Evolutionary conservation across 2,888 invertebrate genomes (phyloP), one percentile per base, ranked within the genome.

Genomic region (Cataglyphis albicans): DNA sequence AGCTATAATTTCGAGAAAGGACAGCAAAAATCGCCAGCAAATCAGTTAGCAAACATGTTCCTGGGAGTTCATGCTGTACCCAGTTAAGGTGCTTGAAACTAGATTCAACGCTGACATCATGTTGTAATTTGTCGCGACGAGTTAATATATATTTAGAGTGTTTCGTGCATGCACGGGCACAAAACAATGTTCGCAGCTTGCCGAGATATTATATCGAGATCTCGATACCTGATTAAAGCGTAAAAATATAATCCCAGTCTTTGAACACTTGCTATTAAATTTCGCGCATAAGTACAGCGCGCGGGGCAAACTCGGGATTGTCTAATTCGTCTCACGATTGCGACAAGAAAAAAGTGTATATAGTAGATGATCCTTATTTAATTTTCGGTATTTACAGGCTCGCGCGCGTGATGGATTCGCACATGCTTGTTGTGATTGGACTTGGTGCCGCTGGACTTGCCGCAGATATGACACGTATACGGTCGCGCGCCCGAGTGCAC

Each of bases 381-480:
- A 94, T 97, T 97, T 93, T 98, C 98, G 10, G 98, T 97, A 89
- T 97, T 98, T 87, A 98, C 97, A 55, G 98, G 97, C 94, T 98
- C 98, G 75, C 98, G 95, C 74, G 98, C 98, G 95, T 98, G 98
- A 94, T 98, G 98, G 91, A 98, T 98, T 95, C 97, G 97, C 83
- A 98, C 96, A 94, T 98, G 98, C 94, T 98, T 98, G 92, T 98
- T 98, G 92, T 98, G 98, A 95, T 98, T 98, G 64, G 98, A 98
- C 95, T 98, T 98, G 80, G 98, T 98, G 90, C 97, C 97, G 68
- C 98, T 98, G 10, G 97, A 97, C 95, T 98, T 98, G 44, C 98
- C 98, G 94, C 98, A 98, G 83, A 98, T 97, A 91, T 97, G 97
- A 95, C 98, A 98, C 0, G 97, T 96, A 95, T 97, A 98, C 48